Evolutionary conservation across 2,888 invertebrate genomes (phyloP).

Genomic region (Nomada flava): DNA sequence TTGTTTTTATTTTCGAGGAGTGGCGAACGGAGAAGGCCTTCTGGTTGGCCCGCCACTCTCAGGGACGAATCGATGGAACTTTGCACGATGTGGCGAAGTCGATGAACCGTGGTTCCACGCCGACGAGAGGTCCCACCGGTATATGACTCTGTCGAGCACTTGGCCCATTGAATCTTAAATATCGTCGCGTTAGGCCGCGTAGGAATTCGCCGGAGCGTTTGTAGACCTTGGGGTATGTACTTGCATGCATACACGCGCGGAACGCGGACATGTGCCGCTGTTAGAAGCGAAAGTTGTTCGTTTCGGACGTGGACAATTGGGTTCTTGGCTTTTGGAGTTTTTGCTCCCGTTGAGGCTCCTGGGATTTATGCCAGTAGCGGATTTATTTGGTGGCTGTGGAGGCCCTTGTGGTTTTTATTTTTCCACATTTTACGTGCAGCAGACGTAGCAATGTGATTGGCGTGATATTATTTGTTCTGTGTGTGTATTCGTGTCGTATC

Average conservation of each 20-base stretch:
- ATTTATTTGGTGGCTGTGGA: no score
- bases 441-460: no score
- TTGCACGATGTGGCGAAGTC: constrained; percentile 37
- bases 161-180: constrained; percentile 62
- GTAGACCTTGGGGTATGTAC: neutral
- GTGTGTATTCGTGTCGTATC: no score
- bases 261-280: neutral
- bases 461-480: no score
- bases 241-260: neutral
- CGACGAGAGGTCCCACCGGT: constrained; percentile 11
- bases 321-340: no score
- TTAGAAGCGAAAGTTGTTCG: neutral
- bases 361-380: neutral
- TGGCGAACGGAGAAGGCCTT: constrained; percentile 23
- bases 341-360: neutral
- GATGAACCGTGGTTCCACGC: constrained; percentile 45
- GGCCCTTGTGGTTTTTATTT: no score
- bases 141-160: constrained; percentile 32
- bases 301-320: neutral
- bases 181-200: constrained; percentile 36
- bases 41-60: constrained; percentile 28
- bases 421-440: no score
- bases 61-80: constrained; percentile 53
- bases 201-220: constrained; percentile 28
- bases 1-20: no score